Conservation (phyloP, 2,113 vertebrate species). For the Amphiprion percula region DNA sequence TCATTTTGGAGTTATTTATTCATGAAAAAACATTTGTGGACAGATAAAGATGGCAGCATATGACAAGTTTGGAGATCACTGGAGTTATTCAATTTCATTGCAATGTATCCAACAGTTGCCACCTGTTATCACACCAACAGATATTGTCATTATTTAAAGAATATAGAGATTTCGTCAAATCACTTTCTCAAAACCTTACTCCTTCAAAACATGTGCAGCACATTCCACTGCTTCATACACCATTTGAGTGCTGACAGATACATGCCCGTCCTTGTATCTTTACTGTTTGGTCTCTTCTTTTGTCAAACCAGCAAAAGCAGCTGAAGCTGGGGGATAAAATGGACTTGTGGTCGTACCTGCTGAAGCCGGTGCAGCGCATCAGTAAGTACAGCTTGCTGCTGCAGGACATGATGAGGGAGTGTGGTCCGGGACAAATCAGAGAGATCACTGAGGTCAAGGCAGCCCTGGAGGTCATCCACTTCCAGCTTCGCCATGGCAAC, state of each 20-base stretch:
- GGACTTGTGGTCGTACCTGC: conserved; percentile 85
- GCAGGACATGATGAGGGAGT: conserved; percentile 83
- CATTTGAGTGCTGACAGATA: neutral
- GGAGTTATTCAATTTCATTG: neutral
- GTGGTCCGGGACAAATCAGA: conserved; percentile 54
- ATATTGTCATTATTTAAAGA: neutral
- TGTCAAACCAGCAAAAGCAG: conserved; percentile 80
- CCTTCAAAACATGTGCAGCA: neutral
- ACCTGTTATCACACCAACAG: neutral
- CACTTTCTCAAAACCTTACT: neutral
- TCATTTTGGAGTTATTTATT: no score
- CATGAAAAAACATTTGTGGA: no score
- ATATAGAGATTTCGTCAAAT: neutral
- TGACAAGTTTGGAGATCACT: no score
- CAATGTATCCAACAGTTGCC: neutral
- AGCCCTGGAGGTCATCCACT: conserved; percentile 82
- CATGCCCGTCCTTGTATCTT: neutral
- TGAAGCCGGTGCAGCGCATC: conserved; percentile 87
- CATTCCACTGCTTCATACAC: neutral
- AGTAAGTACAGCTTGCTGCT: conserved; percentile 87
- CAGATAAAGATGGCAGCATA: no score
- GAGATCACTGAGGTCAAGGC: conserved; percentile 79
- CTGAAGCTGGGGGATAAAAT: conserved; percentile 81
- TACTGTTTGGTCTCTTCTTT: neutral
- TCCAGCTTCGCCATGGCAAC: conserved; percentile 85